Conservation (phyloP, 2,888 invertebrate genomes). For the Erebia palarica region DNA sequence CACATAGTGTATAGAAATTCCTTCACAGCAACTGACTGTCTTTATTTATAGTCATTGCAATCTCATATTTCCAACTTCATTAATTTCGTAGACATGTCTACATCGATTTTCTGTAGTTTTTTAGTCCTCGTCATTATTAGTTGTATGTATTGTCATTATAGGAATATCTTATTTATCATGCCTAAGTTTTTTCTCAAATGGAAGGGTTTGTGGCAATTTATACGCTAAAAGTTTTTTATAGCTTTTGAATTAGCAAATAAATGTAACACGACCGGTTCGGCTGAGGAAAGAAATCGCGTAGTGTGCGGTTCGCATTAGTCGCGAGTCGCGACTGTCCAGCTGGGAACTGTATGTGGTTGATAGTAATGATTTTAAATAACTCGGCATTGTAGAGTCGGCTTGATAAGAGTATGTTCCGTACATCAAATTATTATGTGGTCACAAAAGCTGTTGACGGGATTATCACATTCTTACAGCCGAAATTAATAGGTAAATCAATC, state of each 20-base stretch:
- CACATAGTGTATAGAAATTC: too few relatives aligned
- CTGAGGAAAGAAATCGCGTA: conserved; percentile 6
- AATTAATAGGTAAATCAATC: too few relatives aligned
- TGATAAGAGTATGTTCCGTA: neutral
- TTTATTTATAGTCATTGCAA: conserved; percentile 41
- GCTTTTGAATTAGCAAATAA: conserved; percentile 16
- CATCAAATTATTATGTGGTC: too few relatives aligned
- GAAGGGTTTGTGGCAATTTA: conserved; percentile 30
- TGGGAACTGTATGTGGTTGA: conserved; percentile 30
- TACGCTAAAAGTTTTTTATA: conserved; percentile 16
- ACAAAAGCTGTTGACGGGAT: too few relatives aligned
- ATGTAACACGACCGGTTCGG: conserved; percentile 19
- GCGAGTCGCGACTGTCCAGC: conserved; percentile 26
- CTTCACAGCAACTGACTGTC: neutral
- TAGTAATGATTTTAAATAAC: conserved; percentile 34
- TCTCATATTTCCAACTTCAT: conserved; percentile 58
- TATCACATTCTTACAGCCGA: too few relatives aligned
- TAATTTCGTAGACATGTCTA: conserved; percentile 63
- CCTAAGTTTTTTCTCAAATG: conserved; percentile 36
- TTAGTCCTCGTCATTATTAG: conserved; percentile 57
- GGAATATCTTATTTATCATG: conserved; percentile 55
- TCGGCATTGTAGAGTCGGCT: conserved; percentile 16
- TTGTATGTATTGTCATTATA: conserved; percentile 50
- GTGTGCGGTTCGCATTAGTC: conserved; percentile 30
- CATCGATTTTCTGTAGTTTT: conserved; percentile 54